Evolutionary conservation across 2,888 invertebrate genomes (phyloP).

Genomic region (Myopa tessellatipennis): DNA sequence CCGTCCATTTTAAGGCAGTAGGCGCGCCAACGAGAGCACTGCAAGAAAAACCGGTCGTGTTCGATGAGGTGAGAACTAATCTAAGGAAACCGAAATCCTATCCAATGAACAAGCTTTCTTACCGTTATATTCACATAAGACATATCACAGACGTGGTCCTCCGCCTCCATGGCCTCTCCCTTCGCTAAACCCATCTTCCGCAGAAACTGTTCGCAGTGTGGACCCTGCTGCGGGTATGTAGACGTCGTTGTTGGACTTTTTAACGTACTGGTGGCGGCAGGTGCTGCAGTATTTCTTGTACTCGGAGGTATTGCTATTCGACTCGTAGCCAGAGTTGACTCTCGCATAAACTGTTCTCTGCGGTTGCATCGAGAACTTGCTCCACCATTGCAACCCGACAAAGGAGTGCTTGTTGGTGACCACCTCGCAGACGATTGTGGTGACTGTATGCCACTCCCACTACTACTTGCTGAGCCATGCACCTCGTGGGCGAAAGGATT

Average conservation of each 20-base stretch:
- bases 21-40: slow-evolving; percentile 68
- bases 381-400: slow-evolving; percentile 14
- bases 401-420: not conserved
- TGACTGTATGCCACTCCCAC: slow-evolving; percentile 47
- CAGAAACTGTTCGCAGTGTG: slow-evolving; percentile 69
- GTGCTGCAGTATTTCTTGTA: slow-evolving; percentile 7
- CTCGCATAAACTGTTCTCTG: slow-evolving; percentile 43
- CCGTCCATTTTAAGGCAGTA: slow-evolving; percentile 66
- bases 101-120: slow-evolving; percentile 45
- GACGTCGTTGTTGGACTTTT: slow-evolving; percentile 39
- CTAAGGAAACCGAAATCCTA: not conserved
- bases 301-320: slow-evolving; percentile 42
- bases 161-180: slow-evolving; percentile 63
- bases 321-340: slow-evolving; percentile 42
- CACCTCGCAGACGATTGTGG: slow-evolving; percentile 34
- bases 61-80: not conserved
- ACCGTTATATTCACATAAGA: slow-evolving; percentile 68
- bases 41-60: slow-evolving; percentile 11
- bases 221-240: slow-evolving; percentile 65
- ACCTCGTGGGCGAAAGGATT: slow-evolving; percentile 41
- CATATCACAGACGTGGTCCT: slow-evolving; percentile 69
- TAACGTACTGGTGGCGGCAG: slow-evolving; percentile 30
- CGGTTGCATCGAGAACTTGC: slow-evolving; percentile 20
- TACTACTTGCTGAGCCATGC: slow-evolving; percentile 49
- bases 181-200: slow-evolving; percentile 67